phyloP scores from a whole-genome alignment of 2,888 invertebrate species.

The Podotricha telesiphe region DNA sequence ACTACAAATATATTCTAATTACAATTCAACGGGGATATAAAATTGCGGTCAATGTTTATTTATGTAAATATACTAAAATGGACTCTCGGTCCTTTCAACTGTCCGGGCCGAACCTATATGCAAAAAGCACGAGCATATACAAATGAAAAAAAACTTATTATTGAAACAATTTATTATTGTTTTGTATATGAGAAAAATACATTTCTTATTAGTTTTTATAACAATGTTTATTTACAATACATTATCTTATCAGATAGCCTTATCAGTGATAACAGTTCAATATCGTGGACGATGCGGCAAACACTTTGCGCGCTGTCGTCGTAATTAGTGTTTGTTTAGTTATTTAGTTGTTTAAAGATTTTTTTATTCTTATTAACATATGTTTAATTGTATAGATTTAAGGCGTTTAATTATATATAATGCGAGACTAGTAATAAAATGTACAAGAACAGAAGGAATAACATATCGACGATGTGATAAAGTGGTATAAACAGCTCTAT shows the following conservation, averaged over 20 bases:
- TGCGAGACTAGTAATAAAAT: neutral
- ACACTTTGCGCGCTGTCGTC: neutral
- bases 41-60: too few relatives aligned
- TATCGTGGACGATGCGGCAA: slow-evolving; percentile 24
- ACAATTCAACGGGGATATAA: too few relatives aligned
- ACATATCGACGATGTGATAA: neutral
- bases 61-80: too few relatives aligned
- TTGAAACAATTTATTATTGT: too few relatives aligned
- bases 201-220: neutral
- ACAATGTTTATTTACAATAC: neutral
- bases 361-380: neutral
- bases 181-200: too few relatives aligned
- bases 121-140: too few relatives aligned
- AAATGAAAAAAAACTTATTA: too few relatives aligned
- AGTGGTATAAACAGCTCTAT: neutral
- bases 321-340: slow-evolving; percentile 19
- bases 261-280: slow-evolving; percentile 44
- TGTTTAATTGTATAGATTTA: neutral
- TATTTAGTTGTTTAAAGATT: neutral
- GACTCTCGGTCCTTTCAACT: too few relatives aligned
- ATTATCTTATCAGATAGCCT: slow-evolving; percentile 39
- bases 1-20: too few relatives aligned
- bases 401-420: neutral
- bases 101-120: too few relatives aligned
- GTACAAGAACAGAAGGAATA: too few relatives aligned